Evolutionary conservation across 2,113 vertebrate genomes (phyloP).

Genomic region (Neogobius melanostomus): DNA sequence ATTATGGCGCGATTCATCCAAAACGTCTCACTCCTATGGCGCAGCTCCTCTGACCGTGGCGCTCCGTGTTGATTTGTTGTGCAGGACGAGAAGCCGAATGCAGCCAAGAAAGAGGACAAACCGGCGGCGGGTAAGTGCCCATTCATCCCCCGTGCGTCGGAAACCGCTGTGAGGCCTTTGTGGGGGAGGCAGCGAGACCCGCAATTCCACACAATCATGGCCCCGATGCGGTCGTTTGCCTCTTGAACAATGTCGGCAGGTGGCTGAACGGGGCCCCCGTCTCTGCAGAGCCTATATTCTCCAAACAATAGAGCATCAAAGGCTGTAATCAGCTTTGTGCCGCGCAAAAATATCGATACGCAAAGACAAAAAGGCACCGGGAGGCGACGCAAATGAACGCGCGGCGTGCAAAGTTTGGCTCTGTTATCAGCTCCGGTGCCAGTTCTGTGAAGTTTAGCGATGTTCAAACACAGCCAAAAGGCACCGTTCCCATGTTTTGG

Average conservation of each 20-base stretch:
- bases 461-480: neutral
- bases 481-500: no score
- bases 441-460: neutral
- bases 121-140: slow-evolving; percentile 55
- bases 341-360: slow-evolving; percentile 5
- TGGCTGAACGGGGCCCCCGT: neutral
- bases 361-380: neutral
- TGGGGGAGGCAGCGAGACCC: neutral
- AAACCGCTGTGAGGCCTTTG: neutral
- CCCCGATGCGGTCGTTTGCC: neutral
- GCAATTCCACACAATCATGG: neutral
- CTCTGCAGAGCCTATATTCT: neutral
- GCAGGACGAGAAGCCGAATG: slow-evolving; percentile 67
- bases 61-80: slow-evolving; percentile 38
- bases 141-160: neutral
- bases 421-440: neutral
- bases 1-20: slow-evolving; percentile 24
- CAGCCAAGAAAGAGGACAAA: slow-evolving; percentile 57
- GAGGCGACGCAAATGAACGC: neutral
- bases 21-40: slow-evolving; percentile 12
- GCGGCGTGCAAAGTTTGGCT: neutral
- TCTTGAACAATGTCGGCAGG: slow-evolving; percentile 7
- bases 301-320: slow-evolving; percentile 1
- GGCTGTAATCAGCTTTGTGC: slow-evolving; percentile 6
- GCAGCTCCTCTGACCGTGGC: slow-evolving; percentile 19